Base-by-base conservation (phyloP, 2,113 vertebrate species). In the Brevimyrus niger region DNA sequence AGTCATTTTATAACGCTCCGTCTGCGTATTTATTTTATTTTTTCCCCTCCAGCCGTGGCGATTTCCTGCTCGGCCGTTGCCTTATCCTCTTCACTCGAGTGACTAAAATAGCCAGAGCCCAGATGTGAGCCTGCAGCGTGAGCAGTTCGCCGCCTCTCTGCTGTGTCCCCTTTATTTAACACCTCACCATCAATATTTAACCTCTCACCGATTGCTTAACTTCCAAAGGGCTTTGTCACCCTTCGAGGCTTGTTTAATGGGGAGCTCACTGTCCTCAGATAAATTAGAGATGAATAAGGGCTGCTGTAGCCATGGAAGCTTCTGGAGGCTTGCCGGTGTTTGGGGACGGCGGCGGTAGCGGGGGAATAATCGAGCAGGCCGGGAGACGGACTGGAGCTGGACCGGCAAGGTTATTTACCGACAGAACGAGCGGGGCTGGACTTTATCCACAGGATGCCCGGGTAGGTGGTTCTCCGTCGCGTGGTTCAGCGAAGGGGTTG, bases 111-210 rank as follows among this genome's bases (percentile, higher is more conserved):
- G 86, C 86, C 69, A 83, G 90, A 91, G n/a, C 10, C 82, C 87
- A 88, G 17, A 38, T 80, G 73, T 80, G 89, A 42, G 42, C 82
- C 86, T 88, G 89, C 89, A 91, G 82, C 88, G 89, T 87, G 80
- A 51, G 89, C 88, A 86, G 85, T 89, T 38, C 82, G 86, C 89
- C 76, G 76, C 88, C 91, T 92, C 69, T 1, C 31, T 6, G 90
- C 88, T 83, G 50, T 46, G 47, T 85, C 19, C 89, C 85, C 90
- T 93, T 92, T 94, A 92, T 94, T 94, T 94, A 93, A 93, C 90
- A 0, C 80, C 38, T 87, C 21, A 50, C 27, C 92, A 93, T 94
- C 92, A 91, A 94, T 93, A 87, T 94, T 94, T 92, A 92, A 95
- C 88, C 44, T 2, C 4, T 6, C 58, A 84, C 91, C 90, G 91